Conservation (phyloP, 2,113 vertebrate species). For the Neotoma lepida region DNA sequence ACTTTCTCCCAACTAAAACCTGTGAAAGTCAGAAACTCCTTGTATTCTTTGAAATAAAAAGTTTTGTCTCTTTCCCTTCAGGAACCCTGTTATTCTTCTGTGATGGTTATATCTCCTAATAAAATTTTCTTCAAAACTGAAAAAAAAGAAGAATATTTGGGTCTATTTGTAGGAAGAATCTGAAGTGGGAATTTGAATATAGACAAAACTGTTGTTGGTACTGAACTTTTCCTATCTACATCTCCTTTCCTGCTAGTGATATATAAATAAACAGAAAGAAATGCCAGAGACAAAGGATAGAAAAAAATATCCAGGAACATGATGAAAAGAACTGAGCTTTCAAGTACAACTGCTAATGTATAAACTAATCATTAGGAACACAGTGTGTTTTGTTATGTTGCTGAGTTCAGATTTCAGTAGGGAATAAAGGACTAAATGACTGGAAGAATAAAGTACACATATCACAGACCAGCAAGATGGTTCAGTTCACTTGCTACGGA, state of each 20-base stretch:
- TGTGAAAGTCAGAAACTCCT: too few species aligned
- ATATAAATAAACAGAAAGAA: not conserved
- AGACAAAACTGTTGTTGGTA: not conserved
- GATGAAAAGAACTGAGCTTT: not conserved
- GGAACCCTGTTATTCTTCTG: not conserved
- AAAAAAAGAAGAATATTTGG: not conserved
- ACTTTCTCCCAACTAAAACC: not conserved
- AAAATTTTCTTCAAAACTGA: not conserved
- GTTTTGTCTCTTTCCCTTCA: not conserved
- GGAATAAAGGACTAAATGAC: not conserved
- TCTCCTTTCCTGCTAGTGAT: not conserved
- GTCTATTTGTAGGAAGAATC: not conserved
- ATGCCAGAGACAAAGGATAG: not conserved
- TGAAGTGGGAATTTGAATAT: not conserved
- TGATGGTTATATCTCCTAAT: not conserved
- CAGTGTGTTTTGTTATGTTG: not conserved
- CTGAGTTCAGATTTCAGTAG: not conserved
- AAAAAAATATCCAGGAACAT: not conserved
- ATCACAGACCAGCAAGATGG: too few species aligned
- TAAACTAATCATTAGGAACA: not conserved
- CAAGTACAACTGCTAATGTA: not conserved
- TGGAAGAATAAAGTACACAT: not conserved
- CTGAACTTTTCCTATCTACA: not conserved
- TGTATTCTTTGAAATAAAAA: not conserved
- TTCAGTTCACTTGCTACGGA: not conserved